Percentiles rank a stretch among this genome's conserved stretches.
phyloP scores from a whole-genome alignment of 1,140 invertebrate species.

The Spodoptera litura region DNA sequence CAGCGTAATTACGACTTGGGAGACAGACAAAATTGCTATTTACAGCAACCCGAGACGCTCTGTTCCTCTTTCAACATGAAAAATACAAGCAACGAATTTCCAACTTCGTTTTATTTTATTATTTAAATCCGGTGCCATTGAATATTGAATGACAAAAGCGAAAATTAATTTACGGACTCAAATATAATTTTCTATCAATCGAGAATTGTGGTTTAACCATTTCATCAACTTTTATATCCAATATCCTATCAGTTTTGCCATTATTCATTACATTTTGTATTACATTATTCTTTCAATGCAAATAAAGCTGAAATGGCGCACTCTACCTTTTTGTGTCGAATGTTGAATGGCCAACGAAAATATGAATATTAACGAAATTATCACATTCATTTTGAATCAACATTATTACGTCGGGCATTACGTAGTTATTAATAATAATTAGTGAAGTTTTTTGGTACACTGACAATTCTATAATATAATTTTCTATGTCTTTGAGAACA shows the following conservation, averaged over 20 bases:
- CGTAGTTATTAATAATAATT: too few species aligned
- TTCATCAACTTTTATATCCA: not conserved
- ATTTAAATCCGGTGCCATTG: slow-evolving; percentile 22
- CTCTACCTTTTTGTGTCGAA: too few species aligned
- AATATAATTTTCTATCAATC: slow-evolving; percentile 23
- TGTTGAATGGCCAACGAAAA: too few species aligned
- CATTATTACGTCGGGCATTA: not conserved
- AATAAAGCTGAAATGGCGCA: too few species aligned
- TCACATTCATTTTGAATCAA: too few species aligned
- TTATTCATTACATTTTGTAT: not conserved
- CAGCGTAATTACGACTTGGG: slow-evolving; percentile 47
- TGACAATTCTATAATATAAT: not conserved
- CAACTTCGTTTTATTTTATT: slow-evolving; percentile 6
- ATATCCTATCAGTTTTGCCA: not conserved
- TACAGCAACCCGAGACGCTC: not conserved
- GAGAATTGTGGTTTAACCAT: slow-evolving; percentile 1
- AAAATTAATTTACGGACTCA: not conserved
- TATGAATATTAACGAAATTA: too few species aligned
- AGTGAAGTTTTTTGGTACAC: not conserved
- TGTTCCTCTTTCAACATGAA: not conserved
- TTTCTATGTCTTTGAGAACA: not conserved
- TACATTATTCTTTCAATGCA: too few species aligned
- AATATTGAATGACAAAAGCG: slow-evolving; percentile 13
- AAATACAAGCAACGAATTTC: slow-evolving; percentile 3
- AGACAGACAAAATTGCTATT: slow-evolving; percentile 14